Evolutionary conservation across 2,113 vertebrate genomes (phyloP).

Genomic region (Marmota flaviventris): DNA sequence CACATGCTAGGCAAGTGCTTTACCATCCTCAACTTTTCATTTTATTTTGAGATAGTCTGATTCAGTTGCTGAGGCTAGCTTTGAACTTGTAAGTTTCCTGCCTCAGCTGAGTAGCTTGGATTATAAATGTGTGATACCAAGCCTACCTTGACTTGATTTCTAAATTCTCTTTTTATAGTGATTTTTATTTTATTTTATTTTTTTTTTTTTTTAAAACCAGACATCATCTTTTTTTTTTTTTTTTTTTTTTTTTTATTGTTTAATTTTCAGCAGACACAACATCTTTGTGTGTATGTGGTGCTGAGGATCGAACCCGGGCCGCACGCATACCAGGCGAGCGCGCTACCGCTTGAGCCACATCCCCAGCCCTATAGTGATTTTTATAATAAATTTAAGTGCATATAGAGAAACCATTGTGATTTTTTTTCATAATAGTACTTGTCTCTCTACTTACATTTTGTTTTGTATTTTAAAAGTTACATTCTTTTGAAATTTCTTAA

Average conservation of each 20-base stretch:
- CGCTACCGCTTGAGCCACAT: no score
- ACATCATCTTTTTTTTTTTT: no score
- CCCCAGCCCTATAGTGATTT: not conserved
- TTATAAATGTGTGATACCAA: not conserved
- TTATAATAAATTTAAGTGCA: slow-evolving; percentile 48
- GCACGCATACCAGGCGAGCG: no score
- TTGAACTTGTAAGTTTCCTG: not conserved
- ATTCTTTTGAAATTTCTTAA: slow-evolving; percentile 38
- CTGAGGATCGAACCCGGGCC: no score
- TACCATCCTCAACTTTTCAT: not conserved
- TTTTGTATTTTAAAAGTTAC: slow-evolving; percentile 26
- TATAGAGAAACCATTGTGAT: not conserved
- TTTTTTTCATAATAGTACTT: not conserved
- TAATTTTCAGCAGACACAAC: no score
- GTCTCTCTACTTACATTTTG: slow-evolving; percentile 39
- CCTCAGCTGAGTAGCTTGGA: not conserved
- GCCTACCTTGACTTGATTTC: slow-evolving; percentile 38
- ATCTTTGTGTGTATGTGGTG: no score
- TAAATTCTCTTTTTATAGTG: not conserved
- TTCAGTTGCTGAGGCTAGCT: not conserved
- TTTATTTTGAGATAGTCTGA: not conserved
- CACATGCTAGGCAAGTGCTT: not conserved
- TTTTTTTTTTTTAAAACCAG: no score
- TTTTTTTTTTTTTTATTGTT: no score
- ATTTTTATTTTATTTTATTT: no score